Evolutionary conservation across 2,888 invertebrate genomes (phyloP).

Genomic region (Trypoxylon attenuatum): DNA sequence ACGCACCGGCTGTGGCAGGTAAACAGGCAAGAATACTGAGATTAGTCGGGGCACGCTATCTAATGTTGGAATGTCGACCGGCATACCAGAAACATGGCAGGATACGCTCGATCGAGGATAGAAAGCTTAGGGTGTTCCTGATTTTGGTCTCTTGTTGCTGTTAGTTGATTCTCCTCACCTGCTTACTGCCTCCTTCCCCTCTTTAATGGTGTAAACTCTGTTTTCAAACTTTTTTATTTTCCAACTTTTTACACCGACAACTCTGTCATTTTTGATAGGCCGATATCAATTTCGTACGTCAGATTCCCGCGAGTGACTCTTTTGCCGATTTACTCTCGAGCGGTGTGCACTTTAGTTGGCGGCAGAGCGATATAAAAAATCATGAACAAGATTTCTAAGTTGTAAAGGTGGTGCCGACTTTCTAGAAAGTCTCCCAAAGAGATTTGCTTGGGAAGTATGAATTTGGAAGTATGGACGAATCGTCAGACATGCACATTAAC

Average conservation of each 20-base stretch:
- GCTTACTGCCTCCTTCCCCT: neutral
- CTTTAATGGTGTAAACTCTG: neutral
- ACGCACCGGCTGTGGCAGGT: neutral
- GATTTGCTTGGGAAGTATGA: too few species aligned
- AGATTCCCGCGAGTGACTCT: too few species aligned
- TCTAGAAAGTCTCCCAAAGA: too few species aligned
- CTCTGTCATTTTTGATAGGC: too few species aligned
- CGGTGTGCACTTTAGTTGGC: too few species aligned
- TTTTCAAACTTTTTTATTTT: neutral
- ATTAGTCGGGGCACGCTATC: neutral
- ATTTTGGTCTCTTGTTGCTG: neutral
- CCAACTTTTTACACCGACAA: neutral
- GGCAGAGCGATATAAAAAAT: too few species aligned
- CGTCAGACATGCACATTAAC: too few species aligned
- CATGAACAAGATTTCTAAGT: neutral
- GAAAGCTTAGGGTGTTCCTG: neutral
- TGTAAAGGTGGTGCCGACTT: neutral
- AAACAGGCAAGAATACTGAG: neutral
- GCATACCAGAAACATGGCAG: neutral
- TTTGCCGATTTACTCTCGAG: too few species aligned
- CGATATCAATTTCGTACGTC: too few species aligned
- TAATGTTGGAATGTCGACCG: neutral
- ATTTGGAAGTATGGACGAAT: too few species aligned
- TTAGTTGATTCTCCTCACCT: neutral
- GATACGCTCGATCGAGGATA: neutral